Base-by-base conservation (phyloP, 1,140 invertebrate species). In the Panagrolaimus sp. region DNA sequence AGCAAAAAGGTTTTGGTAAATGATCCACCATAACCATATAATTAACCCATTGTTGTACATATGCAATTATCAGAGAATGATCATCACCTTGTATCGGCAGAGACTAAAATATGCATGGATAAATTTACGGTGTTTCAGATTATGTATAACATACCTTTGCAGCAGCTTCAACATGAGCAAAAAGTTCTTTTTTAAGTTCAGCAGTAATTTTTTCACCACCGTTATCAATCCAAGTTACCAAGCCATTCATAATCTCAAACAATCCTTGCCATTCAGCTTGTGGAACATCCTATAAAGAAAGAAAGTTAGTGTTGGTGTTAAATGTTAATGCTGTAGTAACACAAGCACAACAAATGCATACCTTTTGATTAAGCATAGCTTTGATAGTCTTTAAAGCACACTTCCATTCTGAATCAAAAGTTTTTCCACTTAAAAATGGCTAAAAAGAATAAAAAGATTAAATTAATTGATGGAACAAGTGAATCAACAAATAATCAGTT, bases 261-360 rank as follows among this genome's bases (percentile, higher is more conserved):
- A 76, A 53, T 43, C 79, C 74, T 14, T 76, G 74, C 74, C 74
- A 76, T 65, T 79, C 76, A 20, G 23, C 27, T 68, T 76, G 79
- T 0, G 67, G 62, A 23, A 76, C 76, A 72, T 76, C 79, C 74
- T 76, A 64, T 63, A 63, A 63, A 38, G 7, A n/a, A n/a, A n/a
- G n/a, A n/a, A n/a, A n/a, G n/a, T n/a, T n/a, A n/a, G n/a, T n/a
- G n/a, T n/a, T n/a, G n/a, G 31, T 7, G 31, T 0, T 0, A 25
- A n/a, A 57, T 9, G 20, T 9, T 11, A 25, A 20, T 5, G 13
- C 13, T 2, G n/a, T n/a, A 57, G 14, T 11, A 11, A 57, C 27
- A 57, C n/a, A 1, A 23, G 27, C 20, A 25, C n/a, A 25, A 27
- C 13, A 5, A 48, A 48, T 0, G 20, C 51, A 20, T 2, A 57